These are phyloP conservation scores for Notoglanidium macrostoma DNA, from an alignment of 2,797 vertebrate genomes.

Conservation along the genomic window DNA sequence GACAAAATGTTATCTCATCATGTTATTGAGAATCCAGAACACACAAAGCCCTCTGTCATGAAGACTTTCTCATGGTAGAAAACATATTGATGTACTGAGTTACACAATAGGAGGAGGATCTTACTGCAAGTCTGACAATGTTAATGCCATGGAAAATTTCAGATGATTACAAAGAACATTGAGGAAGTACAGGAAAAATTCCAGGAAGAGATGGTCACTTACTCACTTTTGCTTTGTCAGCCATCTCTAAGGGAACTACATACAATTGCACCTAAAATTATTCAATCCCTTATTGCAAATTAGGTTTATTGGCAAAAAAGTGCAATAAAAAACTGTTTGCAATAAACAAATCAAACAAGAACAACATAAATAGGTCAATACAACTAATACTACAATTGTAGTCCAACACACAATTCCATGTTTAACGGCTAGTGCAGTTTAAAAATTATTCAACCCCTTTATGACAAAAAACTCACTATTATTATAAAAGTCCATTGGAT, in stretches of 20 bases:
- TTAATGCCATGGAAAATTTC: not conserved
- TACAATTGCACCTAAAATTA: no score
- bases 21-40: not conserved
- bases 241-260: not conserved
- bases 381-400: no score
- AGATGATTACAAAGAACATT: not conserved
- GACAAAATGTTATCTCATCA: not conserved
- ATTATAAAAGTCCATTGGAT: no score
- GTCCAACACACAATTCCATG: no score
- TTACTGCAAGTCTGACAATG: not conserved
- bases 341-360: no score
- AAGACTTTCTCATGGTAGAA: not conserved
- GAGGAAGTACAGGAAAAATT: not conserved
- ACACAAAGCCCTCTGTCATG: not conserved
- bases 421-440: no score
- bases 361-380: no score
- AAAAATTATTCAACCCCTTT: no score
- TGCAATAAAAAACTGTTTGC: no score
- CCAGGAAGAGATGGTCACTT: not conserved
- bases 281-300: no score
- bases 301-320: no score
- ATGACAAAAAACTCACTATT: no score
- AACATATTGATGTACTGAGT: not conserved
- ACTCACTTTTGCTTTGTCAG: constrained; percentile 1
- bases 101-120: not conserved